Percentiles rank a stretch among this genome's conserved stretches.
These are phyloP conservation scores for Macrotrachela quadricornifera DNA, from an alignment of 1,140 invertebrate genomes.

Conservation along the genomic window DNA sequence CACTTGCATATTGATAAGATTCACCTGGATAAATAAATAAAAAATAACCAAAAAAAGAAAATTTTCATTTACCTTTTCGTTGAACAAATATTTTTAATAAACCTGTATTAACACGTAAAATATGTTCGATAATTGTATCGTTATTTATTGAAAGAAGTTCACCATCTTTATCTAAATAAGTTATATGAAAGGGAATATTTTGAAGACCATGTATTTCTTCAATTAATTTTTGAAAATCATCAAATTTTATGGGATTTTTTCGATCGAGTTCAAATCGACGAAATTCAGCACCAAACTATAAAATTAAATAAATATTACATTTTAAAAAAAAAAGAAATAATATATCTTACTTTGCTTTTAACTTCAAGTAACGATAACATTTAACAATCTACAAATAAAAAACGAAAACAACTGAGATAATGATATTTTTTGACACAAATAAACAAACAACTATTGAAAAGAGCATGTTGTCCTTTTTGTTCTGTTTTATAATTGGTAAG, in stretches of 20 bases:
- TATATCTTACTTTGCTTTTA: too few relatives aligned
- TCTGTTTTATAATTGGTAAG: too few relatives aligned
- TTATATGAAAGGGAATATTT: slow-evolving; percentile 68
- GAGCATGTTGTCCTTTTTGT: too few relatives aligned
- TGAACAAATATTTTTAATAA: slow-evolving; percentile 73
- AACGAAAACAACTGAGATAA: too few relatives aligned
- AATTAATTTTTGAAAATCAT: slow-evolving; percentile 48
- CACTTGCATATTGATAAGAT: neutral
- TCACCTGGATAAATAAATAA: too few relatives aligned
- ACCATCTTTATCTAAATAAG: slow-evolving; percentile 81
- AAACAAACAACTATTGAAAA: too few relatives aligned
- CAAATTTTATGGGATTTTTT: neutral
- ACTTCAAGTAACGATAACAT: too few relatives aligned
- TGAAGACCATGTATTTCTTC: slow-evolving; percentile 60
- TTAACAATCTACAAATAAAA: too few relatives aligned
- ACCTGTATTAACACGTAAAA: slow-evolving; percentile 58
- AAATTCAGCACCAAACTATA: slow-evolving; percentile 6
- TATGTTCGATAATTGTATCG: slow-evolving; percentile 75
- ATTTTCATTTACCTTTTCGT: slow-evolving; percentile 48
- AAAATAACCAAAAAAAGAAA: neutral
- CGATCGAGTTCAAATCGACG: slow-evolving; percentile 6
- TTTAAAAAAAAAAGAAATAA: too few relatives aligned
- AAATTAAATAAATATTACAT: neutral
- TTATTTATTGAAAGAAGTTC: slow-evolving; percentile 95
- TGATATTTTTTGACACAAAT: too few relatives aligned